phyloP scores from a whole-genome alignment of 1,140 invertebrate genomes.

The Drosophila aff. region DNA sequence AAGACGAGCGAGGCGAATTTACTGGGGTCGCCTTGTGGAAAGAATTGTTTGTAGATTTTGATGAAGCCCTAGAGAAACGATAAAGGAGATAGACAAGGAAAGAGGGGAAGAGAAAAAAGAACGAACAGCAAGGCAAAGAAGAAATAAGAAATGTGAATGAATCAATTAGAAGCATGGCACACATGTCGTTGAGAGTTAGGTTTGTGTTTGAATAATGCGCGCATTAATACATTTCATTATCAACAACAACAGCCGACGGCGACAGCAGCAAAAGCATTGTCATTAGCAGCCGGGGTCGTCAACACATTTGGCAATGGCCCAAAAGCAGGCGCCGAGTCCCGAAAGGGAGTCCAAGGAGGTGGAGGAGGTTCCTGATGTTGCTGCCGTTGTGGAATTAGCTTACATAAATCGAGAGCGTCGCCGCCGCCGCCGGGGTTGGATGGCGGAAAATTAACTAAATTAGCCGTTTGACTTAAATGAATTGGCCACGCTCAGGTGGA shows the following conservation, averaged over 20 bases:
- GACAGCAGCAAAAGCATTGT: conserved; percentile 32
- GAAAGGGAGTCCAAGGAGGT: background rate
- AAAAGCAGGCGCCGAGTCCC: background rate
- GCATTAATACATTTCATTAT: conserved; percentile 80
- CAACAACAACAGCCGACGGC: conserved; percentile 56
- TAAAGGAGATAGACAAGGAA: conserved; percentile 1
- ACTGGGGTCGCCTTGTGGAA: conserved; percentile 98
- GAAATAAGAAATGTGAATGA: conserved; percentile 38
- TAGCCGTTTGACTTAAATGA: conserved; percentile 74
- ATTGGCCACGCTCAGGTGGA: conserved; percentile 57
- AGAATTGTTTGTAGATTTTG: conserved; percentile 99
- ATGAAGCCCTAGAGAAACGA: conserved; percentile 93
- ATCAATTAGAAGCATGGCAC: conserved; percentile 53
- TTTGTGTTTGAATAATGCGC: conserved; percentile 54
- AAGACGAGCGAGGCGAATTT: conserved; percentile 99
- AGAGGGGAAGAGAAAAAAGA: background rate
- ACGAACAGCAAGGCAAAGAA: background rate
- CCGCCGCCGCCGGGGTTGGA: background rate
- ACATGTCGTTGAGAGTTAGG: conserved; percentile 25
- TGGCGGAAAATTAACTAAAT: conserved; percentile 67
- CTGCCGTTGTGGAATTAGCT: conserved; percentile 53
- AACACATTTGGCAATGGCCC: conserved; percentile 42
- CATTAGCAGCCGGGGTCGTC: conserved; percentile 53
- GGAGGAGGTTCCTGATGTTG: conserved; percentile 1
- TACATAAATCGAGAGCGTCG: conserved; percentile 54